Conservation (phyloP, 2,888 invertebrate genomes). For the Zootermopsis nevadensis region DNA sequence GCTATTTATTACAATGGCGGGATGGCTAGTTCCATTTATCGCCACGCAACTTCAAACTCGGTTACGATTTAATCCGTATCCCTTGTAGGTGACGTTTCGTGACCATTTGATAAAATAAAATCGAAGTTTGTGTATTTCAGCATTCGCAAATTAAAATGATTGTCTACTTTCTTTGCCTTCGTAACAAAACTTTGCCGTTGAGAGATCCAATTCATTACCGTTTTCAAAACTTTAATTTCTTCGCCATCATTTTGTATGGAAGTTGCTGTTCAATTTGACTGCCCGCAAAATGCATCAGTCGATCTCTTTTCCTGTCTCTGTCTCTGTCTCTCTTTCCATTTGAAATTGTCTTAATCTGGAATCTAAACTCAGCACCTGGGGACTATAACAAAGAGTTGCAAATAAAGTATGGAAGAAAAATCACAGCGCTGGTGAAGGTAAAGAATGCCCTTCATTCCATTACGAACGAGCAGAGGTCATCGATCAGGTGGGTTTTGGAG, state of each 20-base stretch:
- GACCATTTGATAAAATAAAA: no score
- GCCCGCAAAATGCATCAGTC: no score
- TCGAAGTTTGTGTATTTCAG: no score
- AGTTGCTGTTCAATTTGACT: not conserved
- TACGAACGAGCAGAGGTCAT: not conserved
- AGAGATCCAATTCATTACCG: not conserved
- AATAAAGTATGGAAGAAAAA: slow-evolving; percentile 36
- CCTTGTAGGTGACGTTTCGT: no score
- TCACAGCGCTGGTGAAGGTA: slow-evolving; percentile 25
- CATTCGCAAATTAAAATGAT: no score
- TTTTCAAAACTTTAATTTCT: not conserved
- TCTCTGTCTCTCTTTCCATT: slow-evolving; percentile 4
- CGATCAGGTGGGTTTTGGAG: not conserved
- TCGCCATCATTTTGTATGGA: not conserved
- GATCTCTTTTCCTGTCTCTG: not conserved
- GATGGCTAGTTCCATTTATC: no score
- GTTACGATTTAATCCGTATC: no score
- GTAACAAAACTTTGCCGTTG: not conserved
- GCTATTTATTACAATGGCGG: no score
- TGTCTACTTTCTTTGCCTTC: no score
- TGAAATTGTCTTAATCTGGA: slow-evolving; percentile 34
- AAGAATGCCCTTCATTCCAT: slow-evolving; percentile 37
- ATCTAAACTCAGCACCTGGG: slow-evolving; percentile 36
- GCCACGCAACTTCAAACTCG: no score
- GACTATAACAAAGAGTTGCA: slow-evolving; percentile 20